phyloP scores from a whole-genome alignment of 1,140 invertebrate genomes.

The Caenorhabditis remanei region DNA sequence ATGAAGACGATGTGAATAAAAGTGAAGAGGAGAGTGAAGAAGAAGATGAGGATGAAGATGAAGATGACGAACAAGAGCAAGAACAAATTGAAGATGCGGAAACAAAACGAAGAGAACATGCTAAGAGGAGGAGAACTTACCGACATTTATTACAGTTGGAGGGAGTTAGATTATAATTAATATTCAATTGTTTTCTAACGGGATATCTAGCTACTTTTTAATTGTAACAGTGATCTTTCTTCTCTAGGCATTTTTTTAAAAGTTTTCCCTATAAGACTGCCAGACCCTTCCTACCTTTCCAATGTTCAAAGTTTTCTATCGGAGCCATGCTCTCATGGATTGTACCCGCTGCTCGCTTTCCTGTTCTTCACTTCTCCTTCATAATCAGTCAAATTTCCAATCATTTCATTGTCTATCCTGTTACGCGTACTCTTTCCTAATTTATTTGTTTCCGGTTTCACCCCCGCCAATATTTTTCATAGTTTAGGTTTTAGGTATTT shows the following conservation, averaged over 20 bases:
- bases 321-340: not conserved
- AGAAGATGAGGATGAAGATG: constrained; percentile 28
- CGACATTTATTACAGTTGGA: constrained; percentile 27
- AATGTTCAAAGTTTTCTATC: not conserved
- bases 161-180: not conserved
- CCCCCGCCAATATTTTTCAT: not conserved
- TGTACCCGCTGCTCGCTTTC: constrained; percentile 31
- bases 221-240: constrained; percentile 23
- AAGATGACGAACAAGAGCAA: not conserved
- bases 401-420: not conserved
- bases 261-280: not conserved
- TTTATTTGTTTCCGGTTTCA: constrained; percentile 1
- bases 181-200: not conserved
- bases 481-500: constrained; percentile 2
- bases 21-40: constrained; percentile 9
- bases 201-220: not conserved
- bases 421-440: constrained; percentile 21
- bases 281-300: not conserved
- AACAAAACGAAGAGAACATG: not conserved
- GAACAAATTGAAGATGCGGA: not conserved
- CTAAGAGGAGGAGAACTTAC: not conserved
- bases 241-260: not conserved
- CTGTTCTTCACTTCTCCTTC: not conserved
- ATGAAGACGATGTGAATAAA: constrained; percentile 20
- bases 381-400: not conserved